Conservation (phyloP, 2,797 vertebrate genomes). For the Dallia pectoralis region DNA sequence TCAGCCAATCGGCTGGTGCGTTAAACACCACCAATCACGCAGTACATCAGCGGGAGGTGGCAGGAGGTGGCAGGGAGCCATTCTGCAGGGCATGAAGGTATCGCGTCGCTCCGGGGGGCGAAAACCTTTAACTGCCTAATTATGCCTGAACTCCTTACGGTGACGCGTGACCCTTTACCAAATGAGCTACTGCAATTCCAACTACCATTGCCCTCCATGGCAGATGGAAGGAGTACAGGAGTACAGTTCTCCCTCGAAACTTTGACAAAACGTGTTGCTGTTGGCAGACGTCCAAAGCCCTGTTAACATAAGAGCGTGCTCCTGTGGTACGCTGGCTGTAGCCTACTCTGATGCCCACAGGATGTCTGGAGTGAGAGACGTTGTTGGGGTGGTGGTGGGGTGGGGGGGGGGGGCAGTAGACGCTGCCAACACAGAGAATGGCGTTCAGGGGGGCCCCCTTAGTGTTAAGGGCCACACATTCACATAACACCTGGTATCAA, state of each 20-base stretch:
- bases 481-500: constrained; percentile 24
- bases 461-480: constrained; percentile 13
- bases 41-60: constrained; percentile 4
- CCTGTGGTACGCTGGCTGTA: constrained; percentile 41
- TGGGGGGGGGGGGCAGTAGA: constrained; percentile 36
- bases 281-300: constrained; percentile 63
- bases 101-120: constrained; percentile 19
- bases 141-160: constrained; percentile 50
- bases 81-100: neutral
- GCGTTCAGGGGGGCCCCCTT: neutral
- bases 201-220: constrained; percentile 49
- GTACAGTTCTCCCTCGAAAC: constrained; percentile 30
- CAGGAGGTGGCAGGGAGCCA: constrained; percentile 10
- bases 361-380: constrained; percentile 57
- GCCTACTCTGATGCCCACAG: constrained; percentile 58
- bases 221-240: constrained; percentile 35
- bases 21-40: constrained; percentile 31
- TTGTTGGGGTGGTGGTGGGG: constrained; percentile 15
- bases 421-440: constrained; percentile 28
- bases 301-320: constrained; percentile 63
- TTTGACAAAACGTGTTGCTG: constrained; percentile 64
- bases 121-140: constrained; percentile 60
- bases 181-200: constrained; percentile 70
- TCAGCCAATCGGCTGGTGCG: constrained; percentile 17
- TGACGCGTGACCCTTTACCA: constrained; percentile 61